Percentiles rank a stretch among this genome's conserved stretches.
phyloP scores from a whole-genome alignment of 1,140 invertebrate genomes.

The Lordiphosa clarofinis region DNA sequence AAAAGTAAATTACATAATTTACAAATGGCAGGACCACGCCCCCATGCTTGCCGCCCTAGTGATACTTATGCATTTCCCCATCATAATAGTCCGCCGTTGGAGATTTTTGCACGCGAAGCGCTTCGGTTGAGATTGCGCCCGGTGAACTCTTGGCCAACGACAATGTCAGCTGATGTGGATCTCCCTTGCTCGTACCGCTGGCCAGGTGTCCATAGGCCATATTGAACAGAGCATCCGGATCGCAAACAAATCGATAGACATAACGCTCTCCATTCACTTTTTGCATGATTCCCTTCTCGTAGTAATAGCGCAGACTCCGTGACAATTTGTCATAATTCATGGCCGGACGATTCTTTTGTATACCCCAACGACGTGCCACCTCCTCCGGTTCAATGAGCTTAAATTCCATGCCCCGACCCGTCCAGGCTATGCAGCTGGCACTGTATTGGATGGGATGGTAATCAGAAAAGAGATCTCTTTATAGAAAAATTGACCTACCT shows the following conservation, averaged over 20 bases:
- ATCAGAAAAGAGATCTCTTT: not conserved
- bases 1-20: slow-evolving; percentile 72
- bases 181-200: slow-evolving; percentile 36
- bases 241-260: slow-evolving; percentile 97
- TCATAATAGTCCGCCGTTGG: slow-evolving; percentile 54
- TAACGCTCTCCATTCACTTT: slow-evolving; percentile 97
- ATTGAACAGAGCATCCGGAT: slow-evolving; percentile 94
- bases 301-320: slow-evolving; percentile 95
- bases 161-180: slow-evolving; percentile 60
- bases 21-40: slow-evolving; percentile 56
- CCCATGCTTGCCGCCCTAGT: slow-evolving; percentile 30
- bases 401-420: slow-evolving; percentile 95
- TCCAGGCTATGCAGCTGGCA: slow-evolving; percentile 96
- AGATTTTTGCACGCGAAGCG: slow-evolving; percentile 54
- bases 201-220: slow-evolving; percentile 84
- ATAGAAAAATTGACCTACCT: slow-evolving; percentile 44
- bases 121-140: slow-evolving; percentile 37
- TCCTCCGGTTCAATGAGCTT: slow-evolving; percentile 97
- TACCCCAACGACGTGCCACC: slow-evolving; percentile 90
- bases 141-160: slow-evolving; percentile 51
- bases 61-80: slow-evolving; percentile 59
- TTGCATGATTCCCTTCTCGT: slow-evolving; percentile 99
- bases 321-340: slow-evolving; percentile 99
- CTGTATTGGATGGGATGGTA: slow-evolving; percentile 79
- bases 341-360: slow-evolving; percentile 93